A percentile compares a stretch with the other conserved stretches of the same genome.
Evolutionary conservation across 2,797 vertebrate species (phyloP).

Genomic region (Bufotes viridis): DNA sequence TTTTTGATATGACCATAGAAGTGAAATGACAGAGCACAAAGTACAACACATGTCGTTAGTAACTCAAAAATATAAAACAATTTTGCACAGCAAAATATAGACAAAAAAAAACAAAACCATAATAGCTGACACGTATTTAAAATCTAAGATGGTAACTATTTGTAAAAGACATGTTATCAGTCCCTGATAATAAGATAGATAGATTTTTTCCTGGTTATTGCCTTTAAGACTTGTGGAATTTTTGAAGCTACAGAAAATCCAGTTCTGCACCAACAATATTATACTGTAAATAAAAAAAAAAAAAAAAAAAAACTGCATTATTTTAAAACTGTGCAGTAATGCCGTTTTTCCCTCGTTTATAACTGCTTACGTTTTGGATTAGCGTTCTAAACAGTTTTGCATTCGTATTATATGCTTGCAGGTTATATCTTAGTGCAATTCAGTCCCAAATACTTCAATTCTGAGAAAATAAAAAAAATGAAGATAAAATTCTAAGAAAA

Average conservation of each 20-base stretch:
- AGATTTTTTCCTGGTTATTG: constrained; percentile 93
- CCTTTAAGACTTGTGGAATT: constrained; percentile 90
- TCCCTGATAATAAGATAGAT: constrained; percentile 87
- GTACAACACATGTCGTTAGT: constrained; percentile 97
- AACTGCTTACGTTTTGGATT: constrained; percentile 83
- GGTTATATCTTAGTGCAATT: constrained; percentile 94
- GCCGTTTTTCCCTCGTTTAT: constrained; percentile 79
- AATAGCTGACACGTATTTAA: constrained; percentile 93
- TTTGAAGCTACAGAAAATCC: constrained; percentile 86
- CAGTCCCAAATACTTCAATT: constrained; percentile 87
- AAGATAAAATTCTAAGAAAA: constrained; percentile 4
- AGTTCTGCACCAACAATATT: constrained; percentile 85
- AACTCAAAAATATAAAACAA: constrained; percentile 91
- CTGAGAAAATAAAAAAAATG: constrained; percentile 68
- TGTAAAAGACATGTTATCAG: constrained; percentile 93
- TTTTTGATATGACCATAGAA: constrained; percentile 82
- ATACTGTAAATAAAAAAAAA: constrained; percentile 82
- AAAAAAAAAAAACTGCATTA: constrained; percentile 85
- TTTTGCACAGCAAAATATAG: constrained; percentile 99
- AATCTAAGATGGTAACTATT: constrained; percentile 92
- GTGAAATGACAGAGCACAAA: constrained; percentile 92
- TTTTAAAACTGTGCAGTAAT: constrained; percentile 84
- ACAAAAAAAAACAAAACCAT: constrained; percentile 61
- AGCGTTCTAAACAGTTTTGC: constrained; percentile 83
- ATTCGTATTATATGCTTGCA: constrained; percentile 83